Base-by-base conservation (phyloP, 1,140 invertebrate species). In the Dryas iulia region DNA sequence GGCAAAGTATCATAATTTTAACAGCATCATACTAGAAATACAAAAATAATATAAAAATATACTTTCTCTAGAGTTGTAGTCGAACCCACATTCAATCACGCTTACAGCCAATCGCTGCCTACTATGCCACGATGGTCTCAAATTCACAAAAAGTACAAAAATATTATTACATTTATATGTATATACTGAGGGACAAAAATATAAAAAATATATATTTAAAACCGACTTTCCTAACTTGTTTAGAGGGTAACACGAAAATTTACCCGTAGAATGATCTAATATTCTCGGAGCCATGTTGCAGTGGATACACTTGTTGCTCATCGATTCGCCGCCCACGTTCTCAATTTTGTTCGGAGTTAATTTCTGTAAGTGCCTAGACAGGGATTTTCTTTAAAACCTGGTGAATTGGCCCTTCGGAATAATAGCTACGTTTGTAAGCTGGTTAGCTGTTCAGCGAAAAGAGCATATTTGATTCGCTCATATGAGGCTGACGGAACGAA, bases 261-360 rank as follows among this genome's bases (percentile, higher is more conserved):
- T 62, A 33, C 26, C 64, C 31, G 25, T 6, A 62, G 69, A 66
- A 66, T 47, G 66, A 74, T 77, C 66, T 66, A 73, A 74, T 77
- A 74, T 69, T 69, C 66, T 59, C 58, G 66, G 57, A 67, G 54
- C 54, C 35, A 63, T 56, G 59, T 60, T 60, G 31, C 53, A 54
- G 35, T 28, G 53, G 54, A 54, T 66, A 77, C 75, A 89, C 86
- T 89, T 89, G 86, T 89, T 89, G 86, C 86, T 68, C 64, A 82
- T 84, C 82, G 84, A 84, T 86, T 74, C 69, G 28, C 70, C 69
- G 23, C 63, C 61, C 59, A 71, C 74, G 71, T 66, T 74, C 72
- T 72, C 77, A 75, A 78, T 78, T 77, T 74, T 73, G 61, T 66
- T 74, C 71, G 21, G 59, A 73, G 73, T 78, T 83, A 74, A 85